Evolutionary conservation across 2,797 vertebrate genomes (phyloP), one percentile per base, ranked within the genome.

Genomic region (Iguana delicatissima): DNA sequence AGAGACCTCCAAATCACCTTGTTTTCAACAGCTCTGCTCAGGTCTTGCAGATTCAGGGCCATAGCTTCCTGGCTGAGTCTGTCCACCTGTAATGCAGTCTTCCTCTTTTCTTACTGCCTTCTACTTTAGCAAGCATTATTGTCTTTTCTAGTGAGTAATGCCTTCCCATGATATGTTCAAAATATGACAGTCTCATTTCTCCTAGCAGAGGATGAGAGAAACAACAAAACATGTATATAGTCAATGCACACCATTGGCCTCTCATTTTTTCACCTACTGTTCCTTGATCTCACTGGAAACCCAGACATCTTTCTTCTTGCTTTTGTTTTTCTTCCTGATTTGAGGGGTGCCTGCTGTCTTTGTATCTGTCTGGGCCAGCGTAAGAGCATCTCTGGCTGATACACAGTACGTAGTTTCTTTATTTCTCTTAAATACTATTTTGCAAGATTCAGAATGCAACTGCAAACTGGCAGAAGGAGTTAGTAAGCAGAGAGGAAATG

Each of bases 281-380:
- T 52, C 26, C 18, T 38, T 69, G 80, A 83, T 76, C 46, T 83
- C 57, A 72, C n/a, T 84, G 59, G 35, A 87, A 81, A 84, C 85
- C 42, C 80, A 91, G 80, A 32, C 73, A 32, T 87, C 59, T 91
- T 88, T 91, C 80, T 88, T 50, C 73, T 84, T 88, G 73, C 73
- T 89, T 74, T 46, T 24, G 0, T 82, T 59, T 0, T 86, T 7
- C 4, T 87, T 88, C 57, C 62, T 95, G 80, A 64, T 85, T 89
- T 10, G 80, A 99, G 98, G 98, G 84, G 95, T 99, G 90, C 98
- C 98, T 1, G 98, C 98, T 29, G 98, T 99, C 92, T 98, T 99
- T 89, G 98, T 99, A 92, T 98, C 98, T 1, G 38, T 98, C 83
- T 99, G 98, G 98, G 98, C 98, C 94, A 98, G 98, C 0, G 98